These are phyloP conservation scores for Margarornis squamiger DNA, from an alignment of 2,797 vertebrate species.

Conservation along the genomic window DNA sequence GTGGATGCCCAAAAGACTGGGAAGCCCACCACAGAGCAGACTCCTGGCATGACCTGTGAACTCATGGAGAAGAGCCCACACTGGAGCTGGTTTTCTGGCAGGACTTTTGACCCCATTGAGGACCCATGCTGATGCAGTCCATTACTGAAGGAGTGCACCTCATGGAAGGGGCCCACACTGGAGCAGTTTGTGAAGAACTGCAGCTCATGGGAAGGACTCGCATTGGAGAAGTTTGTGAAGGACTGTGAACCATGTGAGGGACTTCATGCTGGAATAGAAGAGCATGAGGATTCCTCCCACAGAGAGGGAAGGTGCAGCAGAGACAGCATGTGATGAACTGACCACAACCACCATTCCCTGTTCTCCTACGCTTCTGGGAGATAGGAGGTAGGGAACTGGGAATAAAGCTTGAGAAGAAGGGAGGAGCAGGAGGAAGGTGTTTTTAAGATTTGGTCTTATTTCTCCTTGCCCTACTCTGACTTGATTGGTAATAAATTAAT, in stretches of 20 bases:
- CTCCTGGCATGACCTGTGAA: neutral
- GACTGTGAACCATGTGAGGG: neutral
- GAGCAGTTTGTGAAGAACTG: neutral
- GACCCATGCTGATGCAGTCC: neutral
- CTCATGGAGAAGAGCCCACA: neutral
- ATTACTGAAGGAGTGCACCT: neutral
- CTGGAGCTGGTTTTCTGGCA: neutral
- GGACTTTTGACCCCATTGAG: neutral
- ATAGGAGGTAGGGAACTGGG: neutral
- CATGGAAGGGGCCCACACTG: too few relatives aligned
- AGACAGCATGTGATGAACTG: neutral
- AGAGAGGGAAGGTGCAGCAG: neutral
- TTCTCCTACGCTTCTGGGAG: neutral
- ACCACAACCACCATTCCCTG: neutral
- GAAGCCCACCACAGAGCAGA: neutral
- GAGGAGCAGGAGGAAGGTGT: neutral
- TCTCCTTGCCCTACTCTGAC: neutral
- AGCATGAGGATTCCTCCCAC: neutral
- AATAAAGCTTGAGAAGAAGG: neutral
- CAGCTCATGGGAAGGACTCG: neutral
- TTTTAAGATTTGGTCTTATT: neutral
- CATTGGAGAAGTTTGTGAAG: rapidly evolving
- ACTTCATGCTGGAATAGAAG: neutral
- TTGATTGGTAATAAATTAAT: neutral
- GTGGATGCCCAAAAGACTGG: neutral